phyloP scores from a whole-genome alignment of 2,888 invertebrate species.

The Calameuta pallipes region DNA sequence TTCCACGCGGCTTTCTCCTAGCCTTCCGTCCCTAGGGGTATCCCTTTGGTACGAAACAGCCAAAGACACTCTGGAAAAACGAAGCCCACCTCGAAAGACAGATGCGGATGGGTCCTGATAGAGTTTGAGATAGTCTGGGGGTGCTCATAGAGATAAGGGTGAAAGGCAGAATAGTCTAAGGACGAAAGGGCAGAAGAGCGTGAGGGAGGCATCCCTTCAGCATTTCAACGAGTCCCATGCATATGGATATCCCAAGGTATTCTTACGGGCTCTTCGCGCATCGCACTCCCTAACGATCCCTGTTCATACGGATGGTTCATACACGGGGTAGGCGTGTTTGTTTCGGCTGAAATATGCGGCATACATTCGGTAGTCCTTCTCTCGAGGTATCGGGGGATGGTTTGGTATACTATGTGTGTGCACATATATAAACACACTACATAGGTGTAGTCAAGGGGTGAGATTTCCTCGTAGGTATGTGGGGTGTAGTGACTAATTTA shows the following conservation, averaged over 20 bases:
- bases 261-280: constrained; percentile 11
- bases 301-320: constrained; percentile 9
- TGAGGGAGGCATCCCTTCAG: background rate
- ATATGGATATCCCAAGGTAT: constrained; percentile 19
- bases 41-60: background rate
- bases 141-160: background rate
- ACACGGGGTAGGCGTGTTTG: constrained; percentile 13
- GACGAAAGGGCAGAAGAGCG: background rate
- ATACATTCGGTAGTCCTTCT: constrained; percentile 16
- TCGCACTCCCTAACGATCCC: background rate
- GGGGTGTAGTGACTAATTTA: constrained; percentile 40
- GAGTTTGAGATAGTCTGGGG: background rate
- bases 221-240: constrained; percentile 23
- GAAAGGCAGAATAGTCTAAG: background rate
- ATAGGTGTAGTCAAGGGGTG: background rate
- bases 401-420: background rate
- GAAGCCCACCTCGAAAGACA: background rate
- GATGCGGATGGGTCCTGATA: background rate
- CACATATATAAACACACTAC: background rate
- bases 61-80: background rate
- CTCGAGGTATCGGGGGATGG: background rate
- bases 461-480: background rate
- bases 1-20: constrained; percentile 26
- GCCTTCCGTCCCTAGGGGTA: background rate
- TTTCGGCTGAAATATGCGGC: constrained; percentile 20